Evolutionary conservation across 2,113 vertebrate genomes (phyloP).

Genomic region (Chaetura pelagica): DNA sequence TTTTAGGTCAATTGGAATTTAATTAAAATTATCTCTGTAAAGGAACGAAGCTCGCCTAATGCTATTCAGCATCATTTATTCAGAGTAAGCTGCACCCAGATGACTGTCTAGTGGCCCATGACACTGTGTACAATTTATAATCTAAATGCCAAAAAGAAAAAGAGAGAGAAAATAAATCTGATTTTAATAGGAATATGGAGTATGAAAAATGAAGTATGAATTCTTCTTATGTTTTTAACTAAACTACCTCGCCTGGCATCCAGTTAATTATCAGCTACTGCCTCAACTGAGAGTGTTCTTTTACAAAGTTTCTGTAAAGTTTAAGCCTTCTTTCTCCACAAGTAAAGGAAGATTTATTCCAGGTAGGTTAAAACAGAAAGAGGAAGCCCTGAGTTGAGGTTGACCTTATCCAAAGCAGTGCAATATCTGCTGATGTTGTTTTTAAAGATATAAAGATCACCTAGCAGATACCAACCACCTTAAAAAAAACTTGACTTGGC

Average conservation of each 20-base stretch:
- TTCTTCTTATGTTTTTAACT: constrained; percentile 43
- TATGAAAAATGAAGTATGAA: constrained; percentile 29
- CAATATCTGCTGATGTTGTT: background rate
- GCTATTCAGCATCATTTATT: constrained; percentile 50
- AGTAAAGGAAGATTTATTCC: background rate
- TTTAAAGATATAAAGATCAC: background rate
- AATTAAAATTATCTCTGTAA: constrained; percentile 61
- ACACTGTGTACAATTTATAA: constrained; percentile 38
- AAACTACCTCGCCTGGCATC: constrained; percentile 15
- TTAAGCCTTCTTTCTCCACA: background rate
- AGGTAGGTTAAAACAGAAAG: background rate
- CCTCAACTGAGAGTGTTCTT: background rate
- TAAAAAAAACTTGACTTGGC: background rate
- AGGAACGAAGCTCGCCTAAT: constrained; percentile 13
- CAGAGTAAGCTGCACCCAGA: constrained; percentile 5
- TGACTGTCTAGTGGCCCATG: constrained; percentile 48
- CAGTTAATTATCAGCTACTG: constrained; percentile 45
- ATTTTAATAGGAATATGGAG: constrained; percentile 43
- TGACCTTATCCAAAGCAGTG: background rate
- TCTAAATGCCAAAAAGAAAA: background rate
- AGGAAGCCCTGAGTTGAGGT: background rate
- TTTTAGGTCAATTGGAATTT: constrained; percentile 50
- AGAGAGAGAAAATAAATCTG: constrained; percentile 28
- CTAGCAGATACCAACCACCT: background rate
- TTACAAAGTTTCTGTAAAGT: background rate